Evolutionary conservation across 2,888 invertebrate species (phyloP).

Genomic region (Nasonovia ribisnigri): DNA sequence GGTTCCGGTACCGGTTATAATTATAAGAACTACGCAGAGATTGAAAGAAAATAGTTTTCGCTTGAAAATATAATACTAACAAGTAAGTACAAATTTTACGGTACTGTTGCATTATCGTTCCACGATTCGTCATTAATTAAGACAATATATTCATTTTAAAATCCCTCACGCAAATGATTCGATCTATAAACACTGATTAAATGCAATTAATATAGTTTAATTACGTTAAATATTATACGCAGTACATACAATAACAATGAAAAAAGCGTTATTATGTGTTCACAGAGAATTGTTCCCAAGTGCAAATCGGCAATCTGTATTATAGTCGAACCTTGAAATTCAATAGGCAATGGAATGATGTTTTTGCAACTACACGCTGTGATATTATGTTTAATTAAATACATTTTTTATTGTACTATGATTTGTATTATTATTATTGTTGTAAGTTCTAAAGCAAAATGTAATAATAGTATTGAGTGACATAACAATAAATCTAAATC

Average conservation of each 20-base stretch:
- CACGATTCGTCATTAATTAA: background rate
- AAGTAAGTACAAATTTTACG: background rate
- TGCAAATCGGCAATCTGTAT: background rate
- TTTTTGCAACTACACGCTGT: conserved; percentile 30
- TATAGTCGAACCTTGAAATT: conserved; percentile 17
- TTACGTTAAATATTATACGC: background rate
- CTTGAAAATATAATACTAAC: background rate
- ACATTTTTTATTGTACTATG: background rate
- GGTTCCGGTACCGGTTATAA: background rate
- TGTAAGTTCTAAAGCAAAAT: background rate
- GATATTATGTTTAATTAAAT: conserved; percentile 39
- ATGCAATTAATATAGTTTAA: no score
- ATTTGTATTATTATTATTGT: background rate
- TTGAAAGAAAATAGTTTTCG: background rate
- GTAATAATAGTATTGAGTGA: background rate
- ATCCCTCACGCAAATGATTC: background rate
- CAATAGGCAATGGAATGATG: conserved; percentile 12
- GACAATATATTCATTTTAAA: background rate
- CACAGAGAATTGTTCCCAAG: background rate
- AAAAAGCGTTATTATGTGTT: background rate
- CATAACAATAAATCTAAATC: background rate
- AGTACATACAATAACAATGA: background rate
- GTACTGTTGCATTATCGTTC: background rate
- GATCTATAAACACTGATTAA: background rate
- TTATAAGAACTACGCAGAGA: background rate